Base-by-base conservation (phyloP, 2,113 vertebrate genomes). In the Perognathus longimembris region DNA sequence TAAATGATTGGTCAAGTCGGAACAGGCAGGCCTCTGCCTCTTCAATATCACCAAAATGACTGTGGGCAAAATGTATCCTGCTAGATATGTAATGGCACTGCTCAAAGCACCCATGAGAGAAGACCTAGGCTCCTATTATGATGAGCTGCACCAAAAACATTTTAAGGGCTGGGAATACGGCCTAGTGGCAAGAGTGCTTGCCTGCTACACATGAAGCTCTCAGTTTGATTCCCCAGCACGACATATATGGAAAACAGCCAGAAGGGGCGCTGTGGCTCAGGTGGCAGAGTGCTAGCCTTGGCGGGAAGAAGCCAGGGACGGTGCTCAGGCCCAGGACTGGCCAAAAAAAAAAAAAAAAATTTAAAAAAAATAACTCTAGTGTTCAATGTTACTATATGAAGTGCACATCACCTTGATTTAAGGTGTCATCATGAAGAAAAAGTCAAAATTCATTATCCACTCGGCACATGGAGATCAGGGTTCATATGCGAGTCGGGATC, bases 401-500 rank as follows among this genome's bases (percentile, higher is more conserved):
- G 59, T 32, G 93, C 42, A 92, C 87, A 93, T 40, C 95, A 54
- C 80, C 89, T 94, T 94, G 69, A 96, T 85, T 92, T 91, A 87
- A 94, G 96, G 91, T 93, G 73, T 67, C 50, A 95, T 88, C 28
- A 64, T 85, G 73, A 91, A 94, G 73, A 57, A 80, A 95, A 88
- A 81, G 78, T 69, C 32, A 90, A 40, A 86, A 95, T 89, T 93
- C 54, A 85, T 93, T 91, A 81, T 87, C 77, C 21, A 9, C 57
- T 10, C 66, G 8, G 28, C 28, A 67, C 34, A 15, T 77, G 77
- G 92, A 95, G 89, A 87, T 94, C 91, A 95, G 81, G 32, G 89
- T 95, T 97, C 89, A 77, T 94, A 92, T 85, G 61, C 92, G 76
- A 84, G 28, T 89, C 63, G 78, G 91, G 95, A 93, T 95, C 96